A percentile compares a stretch with the other conserved stretches of the same genome.
Conservation (phyloP, 2,797 vertebrate genomes). For the Dicrostonyx torquatus region DNA sequence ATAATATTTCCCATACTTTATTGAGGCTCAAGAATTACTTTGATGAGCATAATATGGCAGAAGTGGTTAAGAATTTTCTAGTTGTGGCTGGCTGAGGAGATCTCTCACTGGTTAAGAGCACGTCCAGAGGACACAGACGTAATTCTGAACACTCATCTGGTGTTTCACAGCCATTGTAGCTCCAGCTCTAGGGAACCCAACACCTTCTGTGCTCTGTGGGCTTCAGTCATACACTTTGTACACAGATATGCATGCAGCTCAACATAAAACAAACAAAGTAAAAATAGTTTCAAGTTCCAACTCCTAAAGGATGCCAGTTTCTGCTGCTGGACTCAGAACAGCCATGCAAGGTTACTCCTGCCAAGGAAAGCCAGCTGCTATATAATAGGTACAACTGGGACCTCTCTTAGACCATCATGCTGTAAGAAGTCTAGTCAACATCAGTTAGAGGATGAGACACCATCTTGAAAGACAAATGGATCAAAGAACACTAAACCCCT, state of each 20-base stretch:
- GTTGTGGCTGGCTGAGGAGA: neutral
- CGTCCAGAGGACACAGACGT: no score
- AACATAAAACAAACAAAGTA: neutral
- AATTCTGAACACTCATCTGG: no score
- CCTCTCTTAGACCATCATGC: neutral
- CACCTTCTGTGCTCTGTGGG: neutral
- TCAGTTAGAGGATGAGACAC: neutral
- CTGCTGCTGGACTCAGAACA: neutral
- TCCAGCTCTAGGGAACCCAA: neutral
- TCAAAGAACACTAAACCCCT: neutral
- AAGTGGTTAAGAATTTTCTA: neutral
- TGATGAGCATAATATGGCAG: neutral
- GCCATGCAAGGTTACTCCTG: neutral
- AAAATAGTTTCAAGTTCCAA: neutral
- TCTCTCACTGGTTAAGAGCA: neutral
- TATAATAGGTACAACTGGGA: neutral
- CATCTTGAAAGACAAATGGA: neutral
- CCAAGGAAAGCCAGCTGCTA: neutral
- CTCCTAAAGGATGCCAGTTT: neutral
- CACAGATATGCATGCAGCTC: neutral
- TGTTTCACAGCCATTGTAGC: neutral
- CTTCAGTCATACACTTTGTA: neutral
- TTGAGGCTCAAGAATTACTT: neutral
- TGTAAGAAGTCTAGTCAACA: neutral
- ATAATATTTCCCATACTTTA: neutral